A percentile compares a stretch with the other conserved stretches of the same genome.
These are phyloP conservation scores for Brachionus rubens DNA, from an alignment of 1,140 invertebrate genomes.

Conservation along the genomic window DNA sequence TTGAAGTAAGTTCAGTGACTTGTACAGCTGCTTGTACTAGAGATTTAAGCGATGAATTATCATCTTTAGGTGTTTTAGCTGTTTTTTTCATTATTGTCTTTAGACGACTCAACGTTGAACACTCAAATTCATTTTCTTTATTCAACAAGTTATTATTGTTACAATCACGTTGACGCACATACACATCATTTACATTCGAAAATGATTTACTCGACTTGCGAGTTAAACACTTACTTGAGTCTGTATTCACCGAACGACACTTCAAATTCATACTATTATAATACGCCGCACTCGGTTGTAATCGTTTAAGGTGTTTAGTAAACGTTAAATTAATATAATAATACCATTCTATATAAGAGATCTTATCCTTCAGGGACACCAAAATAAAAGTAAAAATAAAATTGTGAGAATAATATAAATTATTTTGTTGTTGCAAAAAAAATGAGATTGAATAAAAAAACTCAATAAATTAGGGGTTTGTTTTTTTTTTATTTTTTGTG, in stretches of 20 bases:
- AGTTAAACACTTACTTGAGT: background rate
- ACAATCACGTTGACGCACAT: background rate
- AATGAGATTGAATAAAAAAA: too few relatives aligned
- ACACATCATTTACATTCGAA: background rate
- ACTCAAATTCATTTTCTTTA: conserved; percentile 8
- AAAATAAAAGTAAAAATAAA: too few relatives aligned
- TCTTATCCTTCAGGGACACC: background rate
- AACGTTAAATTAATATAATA: background rate
- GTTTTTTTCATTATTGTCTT: conserved; percentile 37
- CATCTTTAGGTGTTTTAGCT: background rate
- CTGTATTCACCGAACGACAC: background rate
- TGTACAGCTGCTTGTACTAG: conserved; percentile 33
- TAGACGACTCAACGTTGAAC: background rate
- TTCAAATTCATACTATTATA: conserved; percentile 10
- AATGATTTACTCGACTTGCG: conserved; percentile 20
- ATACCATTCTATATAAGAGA: conserved; percentile 26
- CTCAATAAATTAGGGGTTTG: background rate
- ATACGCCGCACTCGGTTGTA: conserved; percentile 1
- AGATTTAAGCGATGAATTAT: conserved; percentile 11
- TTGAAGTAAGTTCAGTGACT: conserved; percentile 13
- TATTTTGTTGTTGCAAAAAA: too few relatives aligned
- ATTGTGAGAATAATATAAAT: too few relatives aligned
- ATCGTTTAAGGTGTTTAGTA: background rate
- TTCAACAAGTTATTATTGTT: background rate
- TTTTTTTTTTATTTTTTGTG: background rate